phyloP scores from a whole-genome alignment of 1,140 invertebrate species.

The Aleiodes sp. region DNA sequence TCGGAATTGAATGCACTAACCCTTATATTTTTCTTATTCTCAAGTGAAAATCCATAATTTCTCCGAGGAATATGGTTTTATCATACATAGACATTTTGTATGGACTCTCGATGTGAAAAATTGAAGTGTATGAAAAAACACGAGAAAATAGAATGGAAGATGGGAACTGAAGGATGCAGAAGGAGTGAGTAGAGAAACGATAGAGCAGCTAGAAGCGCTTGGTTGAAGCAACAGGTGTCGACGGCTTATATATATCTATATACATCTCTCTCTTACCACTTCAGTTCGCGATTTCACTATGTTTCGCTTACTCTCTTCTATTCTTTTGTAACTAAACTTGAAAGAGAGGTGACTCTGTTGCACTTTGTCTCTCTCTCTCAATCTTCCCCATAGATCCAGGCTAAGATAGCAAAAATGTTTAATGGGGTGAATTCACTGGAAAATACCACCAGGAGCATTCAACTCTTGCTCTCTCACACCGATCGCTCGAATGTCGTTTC shows the following conservation, averaged over 20 bases:
- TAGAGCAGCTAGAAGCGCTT: conserved; percentile 3
- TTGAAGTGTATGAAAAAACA: conserved; percentile 1
- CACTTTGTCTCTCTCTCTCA: conserved; percentile 15
- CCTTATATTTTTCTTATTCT: no score
- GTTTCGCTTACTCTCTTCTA: neutral
- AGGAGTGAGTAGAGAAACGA: neutral
- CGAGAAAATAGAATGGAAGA: conserved; percentile 7
- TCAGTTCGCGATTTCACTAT: neutral
- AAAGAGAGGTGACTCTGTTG: no score
- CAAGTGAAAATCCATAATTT: no score
- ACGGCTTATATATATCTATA: neutral
- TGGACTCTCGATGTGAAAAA: neutral
- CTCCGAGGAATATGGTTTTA: neutral
- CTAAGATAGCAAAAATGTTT: conserved; percentile 65
- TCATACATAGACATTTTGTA: no score
- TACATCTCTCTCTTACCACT: conserved; percentile 1
- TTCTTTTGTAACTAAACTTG: neutral
- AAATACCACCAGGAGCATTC: conserved; percentile 58
- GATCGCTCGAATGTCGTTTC: conserved; percentile 52
- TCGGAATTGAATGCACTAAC: no score
- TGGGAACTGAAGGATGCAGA: neutral
- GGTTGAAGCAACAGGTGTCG: conserved; percentile 5
- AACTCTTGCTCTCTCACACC: conserved; percentile 39
- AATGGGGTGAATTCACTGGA: conserved; percentile 66
- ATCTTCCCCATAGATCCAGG: conserved; percentile 55